A percentile compares a stretch with the other conserved stretches of the same genome.
Evolutionary conservation across 1,140 invertebrate genomes (phyloP).

Genomic region (Nomia melanderi): DNA sequence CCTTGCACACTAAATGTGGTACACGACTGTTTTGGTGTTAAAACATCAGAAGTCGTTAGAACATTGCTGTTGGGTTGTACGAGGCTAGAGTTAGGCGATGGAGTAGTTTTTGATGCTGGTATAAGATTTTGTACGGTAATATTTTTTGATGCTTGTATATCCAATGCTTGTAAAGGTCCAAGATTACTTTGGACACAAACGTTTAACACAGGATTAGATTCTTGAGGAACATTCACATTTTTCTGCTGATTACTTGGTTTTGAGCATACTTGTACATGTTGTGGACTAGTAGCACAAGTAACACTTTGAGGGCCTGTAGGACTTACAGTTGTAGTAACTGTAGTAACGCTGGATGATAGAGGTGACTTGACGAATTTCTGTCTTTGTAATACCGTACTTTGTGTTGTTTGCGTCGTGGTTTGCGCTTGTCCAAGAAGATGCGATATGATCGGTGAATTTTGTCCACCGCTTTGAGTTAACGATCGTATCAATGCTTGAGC

Average conservation of each 20-base stretch:
- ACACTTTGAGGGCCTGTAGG: conserved; percentile 64
- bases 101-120: conserved; percentile 58
- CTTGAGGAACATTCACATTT: conserved; percentile 54
- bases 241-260: conserved; percentile 64
- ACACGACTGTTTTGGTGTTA: conserved; percentile 45
- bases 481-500: conserved; percentile 77
- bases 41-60: conserved; percentile 42
- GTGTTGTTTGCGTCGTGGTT: conserved; percentile 63
- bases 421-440: conserved; percentile 75
- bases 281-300: conserved; percentile 66
- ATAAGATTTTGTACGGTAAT: conserved; percentile 60
- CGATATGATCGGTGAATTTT: conserved; percentile 78
- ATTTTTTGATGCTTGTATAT: conserved; percentile 58
- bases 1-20: conserved; percentile 51
- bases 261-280: conserved; percentile 64
- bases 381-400: conserved; percentile 57
- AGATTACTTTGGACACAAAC: conserved; percentile 52
- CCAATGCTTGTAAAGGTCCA: conserved; percentile 54
- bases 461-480: conserved; percentile 74
- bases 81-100: conserved; percentile 55
- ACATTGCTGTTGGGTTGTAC: conserved; percentile 47
- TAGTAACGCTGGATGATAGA: conserved; percentile 40
- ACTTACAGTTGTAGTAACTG: conserved; percentile 53
- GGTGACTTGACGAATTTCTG: conserved; percentile 73
- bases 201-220: conserved; percentile 54